Base-by-base conservation (phyloP, 2,113 vertebrate genomes). In the Ardeotis arabs region DNA sequence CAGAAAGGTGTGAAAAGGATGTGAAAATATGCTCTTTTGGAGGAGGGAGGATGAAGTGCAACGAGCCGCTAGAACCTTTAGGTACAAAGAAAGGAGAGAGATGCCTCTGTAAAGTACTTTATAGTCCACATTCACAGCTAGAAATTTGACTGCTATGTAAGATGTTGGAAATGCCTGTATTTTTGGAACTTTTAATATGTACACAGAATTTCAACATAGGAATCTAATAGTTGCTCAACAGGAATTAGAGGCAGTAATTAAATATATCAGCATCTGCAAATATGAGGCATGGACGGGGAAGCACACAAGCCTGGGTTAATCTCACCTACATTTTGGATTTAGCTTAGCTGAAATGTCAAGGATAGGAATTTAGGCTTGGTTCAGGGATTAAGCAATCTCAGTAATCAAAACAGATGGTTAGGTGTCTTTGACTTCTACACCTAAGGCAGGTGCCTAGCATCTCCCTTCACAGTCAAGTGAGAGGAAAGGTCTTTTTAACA, bases 11-110 rank as follows among this genome's bases (percentile, higher is more conserved):
- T 74, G 24, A 41, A 89, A 68, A 68, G 2, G 3, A 14, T 60
- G 14, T 60, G 33, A 84, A 86, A 91, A 78, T 2, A 0, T 31
- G 16, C 73, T 47, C 33, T 41, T n/a, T 52, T 68, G 23, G 35
- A 21, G 28, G 27, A 41, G 8, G 29, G 27, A 39, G 2, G 24
- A 41, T 53, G n/a, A 83, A 91, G 37, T 0, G 2, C 7, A 82
- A 37, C 1, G 0, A 5, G 4, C 4, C 2, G 1, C 12, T 69
- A 53, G 22, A 66, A 70, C 5, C 2, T 19, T 66, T 53, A 68
- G 8, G 14, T 50, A 15, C 3, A 85, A 76, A 94, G 41, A 50
- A 68, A 88, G 5, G 39, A 66, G 53, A 39, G 15, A 33, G 1
- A 49, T 39, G 5, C 5, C 25, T 35, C 5, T 45, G 14, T 52